phyloP scores from a whole-genome alignment of 2,888 invertebrate species.

The Eupeodes latifasciatus region DNA sequence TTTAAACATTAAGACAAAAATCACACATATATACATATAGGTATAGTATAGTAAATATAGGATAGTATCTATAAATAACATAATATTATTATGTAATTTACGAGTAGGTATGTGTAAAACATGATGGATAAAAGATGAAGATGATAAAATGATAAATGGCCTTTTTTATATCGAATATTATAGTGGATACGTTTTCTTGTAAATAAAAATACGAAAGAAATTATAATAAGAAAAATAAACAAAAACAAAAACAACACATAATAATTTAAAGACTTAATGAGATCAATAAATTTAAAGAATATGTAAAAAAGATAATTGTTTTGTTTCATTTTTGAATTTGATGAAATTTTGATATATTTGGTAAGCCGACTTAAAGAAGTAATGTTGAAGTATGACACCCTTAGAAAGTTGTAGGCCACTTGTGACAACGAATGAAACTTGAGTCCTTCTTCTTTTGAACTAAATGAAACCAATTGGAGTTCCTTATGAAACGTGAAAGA shows the following conservation, averaged over 20 bases:
- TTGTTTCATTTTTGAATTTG: conserved; percentile 3
- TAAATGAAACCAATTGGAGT: too few species aligned
- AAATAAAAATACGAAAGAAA: conserved; percentile 47
- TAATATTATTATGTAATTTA: neutral
- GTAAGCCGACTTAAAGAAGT: neutral
- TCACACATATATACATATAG: neutral
- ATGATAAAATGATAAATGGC: conserved; percentile 67
- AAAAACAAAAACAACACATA: neutral
- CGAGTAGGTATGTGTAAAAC: conserved; percentile 42
- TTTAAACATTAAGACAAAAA: conserved; percentile 9
- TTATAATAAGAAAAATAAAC: neutral
- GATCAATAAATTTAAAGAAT: conserved; percentile 60
- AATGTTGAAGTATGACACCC: too few species aligned
- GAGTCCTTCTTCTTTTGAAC: too few species aligned
- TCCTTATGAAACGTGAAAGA: too few species aligned
- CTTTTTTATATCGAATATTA: conserved; percentile 75
- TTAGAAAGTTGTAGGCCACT: too few species aligned
- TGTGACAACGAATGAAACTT: too few species aligned
- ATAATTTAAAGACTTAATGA: conserved; percentile 72
- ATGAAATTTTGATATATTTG: neutral
- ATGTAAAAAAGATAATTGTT: neutral
- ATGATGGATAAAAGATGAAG: conserved; percentile 43
- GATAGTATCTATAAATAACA: neutral
- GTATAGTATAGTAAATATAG: neutral
- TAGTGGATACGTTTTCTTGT: conserved; percentile 73